Evolutionary conservation across 35 echinoderm and acorn worm species (phyloP), one percentile per base, ranked within the genome.

Genomic region (Stichopus chloronotus): DNA sequence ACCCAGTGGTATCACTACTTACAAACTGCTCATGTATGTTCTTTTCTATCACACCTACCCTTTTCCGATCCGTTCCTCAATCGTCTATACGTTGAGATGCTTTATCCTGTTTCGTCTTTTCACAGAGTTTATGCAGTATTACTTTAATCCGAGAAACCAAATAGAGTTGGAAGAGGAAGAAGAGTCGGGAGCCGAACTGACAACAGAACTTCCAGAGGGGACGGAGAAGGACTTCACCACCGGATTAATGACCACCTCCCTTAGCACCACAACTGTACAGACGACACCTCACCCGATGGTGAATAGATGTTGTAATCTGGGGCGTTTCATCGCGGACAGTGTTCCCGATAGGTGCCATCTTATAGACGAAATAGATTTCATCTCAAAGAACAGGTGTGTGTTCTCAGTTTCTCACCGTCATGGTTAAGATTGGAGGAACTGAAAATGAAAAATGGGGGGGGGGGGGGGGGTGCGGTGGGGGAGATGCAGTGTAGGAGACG

Each of bases 341-440:
- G 16, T 56, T 4, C 55, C 55, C 6, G 55, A 20, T 14, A 58
- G 55, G 4, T 85, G 82, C 24, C 82, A 85, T 85, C 22, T 85
- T 6, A 85, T 85, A 58, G 82, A 85, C 58, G 55, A 85, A 10
- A 23, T 56, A 57, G 57, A 25, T 7, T 85, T 85, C 55, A 56
- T 85, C 17, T 17, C 82, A 7, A 85, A 85, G 20, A 58, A 58
- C 82, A 85, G 82, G 82, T 85, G 57, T 58, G 82, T 85, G 58
- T 7, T 17, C n/a, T n/a, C 30, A 43, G 30, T 43, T 43, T 43
- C 3, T 43, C 30, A 43, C 30, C 3, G 30, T 43, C 30, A 43
- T 43, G 30, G 30, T 43, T 43, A 43, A 43, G 30, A 43, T 43
- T 0, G 30, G 30, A 43, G 30, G 3, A 43, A 43, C 30, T 43